Evolutionary conservation across 2,113 vertebrate species (phyloP).

Genomic region (Australoheros scitulus): DNA sequence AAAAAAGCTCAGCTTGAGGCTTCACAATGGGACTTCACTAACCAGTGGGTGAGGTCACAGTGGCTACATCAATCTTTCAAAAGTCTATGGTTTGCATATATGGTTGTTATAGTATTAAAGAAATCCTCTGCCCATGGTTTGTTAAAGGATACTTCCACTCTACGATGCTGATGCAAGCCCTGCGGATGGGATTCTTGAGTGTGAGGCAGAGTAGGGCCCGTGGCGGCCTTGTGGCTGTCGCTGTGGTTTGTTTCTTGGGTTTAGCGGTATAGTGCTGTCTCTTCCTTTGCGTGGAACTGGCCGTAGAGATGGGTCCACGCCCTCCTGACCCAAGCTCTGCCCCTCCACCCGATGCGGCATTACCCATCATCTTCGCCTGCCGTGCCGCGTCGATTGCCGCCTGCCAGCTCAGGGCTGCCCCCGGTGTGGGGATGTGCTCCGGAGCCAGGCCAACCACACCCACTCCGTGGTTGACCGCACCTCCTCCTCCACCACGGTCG

Average conservation of each 20-base stretch:
- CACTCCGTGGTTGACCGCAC: constrained; percentile 69
- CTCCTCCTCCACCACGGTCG: constrained; percentile 68
- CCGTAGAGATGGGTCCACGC: constrained; percentile 92
- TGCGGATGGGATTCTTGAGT: constrained; percentile 96
- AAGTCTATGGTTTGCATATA: background rate
- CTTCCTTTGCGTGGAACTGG: constrained; percentile 95
- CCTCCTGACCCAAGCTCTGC: constrained; percentile 68
- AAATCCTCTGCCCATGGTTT: background rate
- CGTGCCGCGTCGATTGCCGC: constrained; percentile 96
- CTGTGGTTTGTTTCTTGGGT: constrained; percentile 93
- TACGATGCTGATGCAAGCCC: constrained; percentile 99
- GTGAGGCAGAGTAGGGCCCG: constrained; percentile 96
- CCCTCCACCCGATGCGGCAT: constrained; percentile 63
- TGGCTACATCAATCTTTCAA: background rate
- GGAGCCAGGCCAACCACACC: constrained; percentile 91
- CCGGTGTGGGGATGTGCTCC: constrained; percentile 93
- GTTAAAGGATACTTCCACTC: constrained; percentile 99
- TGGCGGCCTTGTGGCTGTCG: constrained; percentile 91
- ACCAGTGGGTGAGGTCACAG: background rate
- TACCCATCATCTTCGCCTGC: constrained; percentile 97
- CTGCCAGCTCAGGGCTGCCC: constrained; percentile 96
- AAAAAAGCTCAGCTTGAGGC: background rate
- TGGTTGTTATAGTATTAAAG: background rate
- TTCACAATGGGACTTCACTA: background rate
- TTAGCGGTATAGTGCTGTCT: constrained; percentile 94